A percentile compares a stretch with the other conserved stretches of the same genome.
Evolutionary conservation across 2,113 vertebrate species (phyloP).

Genomic region (Myiozetetes cayanensis): DNA sequence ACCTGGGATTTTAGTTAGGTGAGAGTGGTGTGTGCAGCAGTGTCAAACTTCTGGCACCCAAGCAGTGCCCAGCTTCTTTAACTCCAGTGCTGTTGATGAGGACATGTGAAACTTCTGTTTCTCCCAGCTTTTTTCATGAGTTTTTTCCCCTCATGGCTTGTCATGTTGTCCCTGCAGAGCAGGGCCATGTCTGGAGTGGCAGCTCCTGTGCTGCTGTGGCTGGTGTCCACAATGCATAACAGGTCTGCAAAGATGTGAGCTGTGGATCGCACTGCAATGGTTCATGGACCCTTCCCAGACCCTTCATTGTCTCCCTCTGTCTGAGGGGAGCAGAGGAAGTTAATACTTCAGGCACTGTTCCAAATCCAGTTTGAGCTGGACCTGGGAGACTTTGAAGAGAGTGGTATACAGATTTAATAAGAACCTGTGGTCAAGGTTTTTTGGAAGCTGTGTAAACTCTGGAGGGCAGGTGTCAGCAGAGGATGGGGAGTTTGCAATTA

Average conservation of each 20-base stretch:
- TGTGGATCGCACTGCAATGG: background rate
- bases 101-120: background rate
- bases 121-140: background rate
- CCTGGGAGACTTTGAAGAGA: background rate
- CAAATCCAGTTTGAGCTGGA: background rate
- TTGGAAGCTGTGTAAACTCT: background rate
- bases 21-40: background rate
- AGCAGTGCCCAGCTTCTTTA: background rate
- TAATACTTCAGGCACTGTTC: background rate
- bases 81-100: background rate
- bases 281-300: background rate
- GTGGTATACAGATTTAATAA: background rate
- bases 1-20: background rate
- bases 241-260: background rate
- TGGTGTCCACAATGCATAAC: background rate
- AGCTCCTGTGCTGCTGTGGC: background rate
- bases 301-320: background rate
- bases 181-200: background rate
- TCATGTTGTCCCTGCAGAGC: background rate
- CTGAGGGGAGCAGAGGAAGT: background rate
- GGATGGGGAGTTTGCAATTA: background rate
- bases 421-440: background rate
- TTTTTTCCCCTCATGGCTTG: background rate
- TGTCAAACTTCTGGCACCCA: background rate
- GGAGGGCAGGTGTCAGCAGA: background rate